Base-by-base conservation (phyloP, 2,113 vertebrate genomes). In the Propithecus coquereli region DNA sequence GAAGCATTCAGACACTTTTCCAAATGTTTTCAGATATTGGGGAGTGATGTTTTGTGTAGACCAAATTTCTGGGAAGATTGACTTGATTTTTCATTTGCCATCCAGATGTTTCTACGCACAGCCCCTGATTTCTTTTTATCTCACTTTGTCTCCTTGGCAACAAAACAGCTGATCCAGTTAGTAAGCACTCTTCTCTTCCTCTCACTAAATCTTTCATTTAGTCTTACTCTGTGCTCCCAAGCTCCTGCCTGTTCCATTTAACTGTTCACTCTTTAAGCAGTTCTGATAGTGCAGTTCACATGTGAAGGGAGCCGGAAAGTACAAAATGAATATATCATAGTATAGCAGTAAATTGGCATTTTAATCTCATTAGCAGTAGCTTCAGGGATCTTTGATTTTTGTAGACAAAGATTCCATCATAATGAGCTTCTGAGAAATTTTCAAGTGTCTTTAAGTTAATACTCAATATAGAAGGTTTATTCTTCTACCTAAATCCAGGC, bases 91-190 rank as follows among this genome's bases (percentile, higher is more conserved):
- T 93, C 73, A 79, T 83, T 95, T 95, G 45, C 54, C 45, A 32
- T 79, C 90, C 87, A 90, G 68, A 94, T 95, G 90, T 80, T 96
- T 95, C 54, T 47, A 76, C 16, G 47, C 54, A 23, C 47, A n/a
- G 13, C 22, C 11, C 63, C 16, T n/a, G 3, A 40, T 83, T 68
- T 96, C 90, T 89, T 97, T 68, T 50, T 68, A 57, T 90, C n/a
- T 92, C 47, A 71, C 52, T 76, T 86, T 77, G 52, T 93, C 37
- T 90, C 43, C 18, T 65, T 88, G 79, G 86, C 54, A 74, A 65
- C 30, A 87, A 79, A 88, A 86, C 52, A 94, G 66, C 59, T 61
- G 47, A 89, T 83, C 40, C 4, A 4, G 61, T 88, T 86, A 82
- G 83, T n/a, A 59, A 81, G 17, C 17, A 59, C 47, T 47, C 34